phyloP scores from a whole-genome alignment of 1,140 invertebrate genomes.

The Drosophila carrolli region DNA sequence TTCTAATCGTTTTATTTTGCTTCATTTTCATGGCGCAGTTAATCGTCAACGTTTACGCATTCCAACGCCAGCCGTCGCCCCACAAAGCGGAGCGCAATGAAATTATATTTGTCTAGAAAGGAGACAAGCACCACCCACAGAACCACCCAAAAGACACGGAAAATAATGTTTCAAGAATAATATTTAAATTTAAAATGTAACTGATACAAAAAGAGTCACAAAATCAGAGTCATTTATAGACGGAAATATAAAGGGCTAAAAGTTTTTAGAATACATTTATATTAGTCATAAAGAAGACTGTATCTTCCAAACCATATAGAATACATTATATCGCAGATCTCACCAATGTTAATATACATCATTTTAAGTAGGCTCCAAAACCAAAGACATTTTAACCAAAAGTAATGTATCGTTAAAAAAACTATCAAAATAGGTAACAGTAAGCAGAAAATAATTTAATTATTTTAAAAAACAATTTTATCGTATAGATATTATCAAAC shows the following conservation, averaged over 20 bases:
- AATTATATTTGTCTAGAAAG: conserved; percentile 80
- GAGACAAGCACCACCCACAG: neutral
- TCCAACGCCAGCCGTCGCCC: conserved; percentile 76
- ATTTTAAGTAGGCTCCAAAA: no score
- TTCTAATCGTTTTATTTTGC: conserved; percentile 84
- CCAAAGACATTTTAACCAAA: no score
- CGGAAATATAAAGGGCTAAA: neutral
- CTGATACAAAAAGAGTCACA: neutral
- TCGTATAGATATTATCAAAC: neutral
- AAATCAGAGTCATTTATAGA: neutral
- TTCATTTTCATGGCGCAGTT: conserved; percentile 84
- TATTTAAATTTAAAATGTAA: neutral
- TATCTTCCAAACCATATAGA: neutral
- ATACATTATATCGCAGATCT: no score
- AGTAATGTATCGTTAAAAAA: no score
- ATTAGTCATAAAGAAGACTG: conserved; percentile 1
- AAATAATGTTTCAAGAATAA: neutral
- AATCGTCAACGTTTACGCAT: conserved; percentile 84
- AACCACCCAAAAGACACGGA: conserved; percentile 1
- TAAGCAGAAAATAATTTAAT: no score
- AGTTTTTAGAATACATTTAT: no score
- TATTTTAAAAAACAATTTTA: no score
- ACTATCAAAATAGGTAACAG: neutral
- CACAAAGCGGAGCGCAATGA: conserved; percentile 76
- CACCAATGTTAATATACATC: no score